Conservation (phyloP, 2,113 vertebrate species). For the Atlantisia rogersi region DNA sequence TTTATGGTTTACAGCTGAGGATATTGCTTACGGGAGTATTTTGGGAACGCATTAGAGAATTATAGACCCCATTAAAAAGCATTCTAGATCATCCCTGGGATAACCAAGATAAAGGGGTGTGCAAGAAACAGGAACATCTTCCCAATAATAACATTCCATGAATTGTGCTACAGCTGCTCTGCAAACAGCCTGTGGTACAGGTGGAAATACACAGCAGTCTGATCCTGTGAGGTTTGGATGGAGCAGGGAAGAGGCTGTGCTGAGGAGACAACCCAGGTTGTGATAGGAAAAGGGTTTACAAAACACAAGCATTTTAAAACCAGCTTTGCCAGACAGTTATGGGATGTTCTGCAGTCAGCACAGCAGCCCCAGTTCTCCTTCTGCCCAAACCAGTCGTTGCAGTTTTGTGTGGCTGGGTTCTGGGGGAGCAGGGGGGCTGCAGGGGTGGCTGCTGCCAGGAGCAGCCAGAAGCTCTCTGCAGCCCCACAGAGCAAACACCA, state of each 20-base stretch:
- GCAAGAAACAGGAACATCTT: neutral
- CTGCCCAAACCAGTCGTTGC: neutral
- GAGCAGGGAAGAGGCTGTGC: neutral
- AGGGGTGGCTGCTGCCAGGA: no score
- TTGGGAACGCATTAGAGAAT: neutral
- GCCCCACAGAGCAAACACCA: no score
- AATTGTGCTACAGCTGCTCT: constrained; percentile 7
- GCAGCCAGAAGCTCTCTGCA: no score
- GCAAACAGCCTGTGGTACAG: neutral
- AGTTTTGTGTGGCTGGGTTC: no score
- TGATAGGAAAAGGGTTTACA: neutral
- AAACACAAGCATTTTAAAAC: neutral
- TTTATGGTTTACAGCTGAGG: neutral
- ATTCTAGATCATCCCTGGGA: neutral
- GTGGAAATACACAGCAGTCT: neutral
- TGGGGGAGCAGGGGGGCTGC: no score
- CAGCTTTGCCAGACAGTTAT: neutral
- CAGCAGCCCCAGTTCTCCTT: neutral
- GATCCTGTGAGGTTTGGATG: neutral
- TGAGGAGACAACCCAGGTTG: neutral
- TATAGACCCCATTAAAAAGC: neutral
- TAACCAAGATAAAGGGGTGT: neutral
- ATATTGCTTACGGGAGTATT: neutral
- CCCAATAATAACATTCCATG: neutral
- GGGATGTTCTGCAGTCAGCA: neutral